Percentiles rank a stretch among this genome's conserved stretches.
phyloP scores from a whole-genome alignment of 2,888 invertebrate species.

The Megastigmus dorsalis region DNA sequence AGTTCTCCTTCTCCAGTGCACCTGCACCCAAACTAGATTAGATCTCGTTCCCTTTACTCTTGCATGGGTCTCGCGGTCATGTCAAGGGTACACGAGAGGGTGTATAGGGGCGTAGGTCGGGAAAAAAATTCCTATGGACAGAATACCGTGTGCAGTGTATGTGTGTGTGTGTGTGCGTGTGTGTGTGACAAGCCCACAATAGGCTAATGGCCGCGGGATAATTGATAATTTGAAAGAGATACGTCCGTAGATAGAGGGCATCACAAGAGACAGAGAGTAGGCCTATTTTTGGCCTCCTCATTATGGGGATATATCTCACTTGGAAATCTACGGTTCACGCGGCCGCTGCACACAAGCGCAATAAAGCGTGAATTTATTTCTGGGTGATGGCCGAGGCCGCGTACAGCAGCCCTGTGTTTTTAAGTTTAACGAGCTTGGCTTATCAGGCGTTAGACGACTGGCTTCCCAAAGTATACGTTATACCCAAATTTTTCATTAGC shows the following conservation, averaged over 20 bases:
- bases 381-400: too few species aligned
- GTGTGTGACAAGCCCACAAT: too few species aligned
- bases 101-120: too few species aligned
- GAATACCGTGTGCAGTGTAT: too few species aligned
- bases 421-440: constrained; percentile 2
- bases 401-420: neutral
- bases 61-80: neutral
- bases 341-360: neutral
- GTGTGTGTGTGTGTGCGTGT: too few species aligned
- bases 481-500: too few species aligned
- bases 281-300: constrained; percentile 2
- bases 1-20: neutral
- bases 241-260: neutral
- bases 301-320: constrained; percentile 12
- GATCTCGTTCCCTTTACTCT: constrained; percentile 16
- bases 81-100: neutral
- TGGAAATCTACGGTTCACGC: neutral
- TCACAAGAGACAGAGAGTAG: neutral
- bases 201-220: constrained; percentile 15
- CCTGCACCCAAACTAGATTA: constrained; percentile 40
- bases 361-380: constrained; percentile 29
- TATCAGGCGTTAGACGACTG: neutral
- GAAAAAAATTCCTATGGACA: neutral
- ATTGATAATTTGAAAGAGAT: constrained; percentile 39
- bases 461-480: neutral